Percentiles rank a stretch among this genome's conserved stretches.
Evolutionary conservation across 1,140 invertebrate species (phyloP).

Genomic region (Euglossa dilemma): DNA sequence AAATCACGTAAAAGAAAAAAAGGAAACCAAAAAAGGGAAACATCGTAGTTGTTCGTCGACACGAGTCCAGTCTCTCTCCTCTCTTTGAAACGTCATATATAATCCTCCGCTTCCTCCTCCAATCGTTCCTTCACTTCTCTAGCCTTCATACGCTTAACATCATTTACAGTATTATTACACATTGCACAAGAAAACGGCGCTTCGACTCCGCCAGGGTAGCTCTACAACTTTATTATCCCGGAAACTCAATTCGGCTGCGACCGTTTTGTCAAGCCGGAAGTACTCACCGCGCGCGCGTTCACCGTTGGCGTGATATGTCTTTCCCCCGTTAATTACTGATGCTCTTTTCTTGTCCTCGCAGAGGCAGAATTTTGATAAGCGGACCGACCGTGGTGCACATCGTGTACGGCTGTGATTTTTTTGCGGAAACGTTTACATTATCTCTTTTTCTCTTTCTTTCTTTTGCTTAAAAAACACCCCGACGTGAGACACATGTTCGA

Average conservation of each 20-base stretch:
- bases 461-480: not conserved
- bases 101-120: not conserved
- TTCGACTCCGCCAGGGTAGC: conserved; percentile 47
- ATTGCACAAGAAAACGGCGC: conserved; percentile 72
- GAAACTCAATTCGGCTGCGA: conserved; percentile 70
- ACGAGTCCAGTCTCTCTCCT: conserved; percentile 60
- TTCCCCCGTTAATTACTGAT: not conserved
- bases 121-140: not conserved
- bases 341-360: not conserved
- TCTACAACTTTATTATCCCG: conserved; percentile 61
- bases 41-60: conserved; percentile 41
- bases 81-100: conserved; percentile 44
- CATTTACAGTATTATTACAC: conserved; percentile 66
- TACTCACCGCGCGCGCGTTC: conserved; percentile 55
- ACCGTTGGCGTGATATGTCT: conserved; percentile 72
- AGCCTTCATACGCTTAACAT: conserved; percentile 36
- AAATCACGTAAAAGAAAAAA: not conserved
- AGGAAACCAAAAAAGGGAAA: not conserved
- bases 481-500: not conserved
- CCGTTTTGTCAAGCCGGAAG: conserved; percentile 71
- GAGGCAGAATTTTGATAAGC: conserved; percentile 21
- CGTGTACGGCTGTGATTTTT: not conserved
- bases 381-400: conserved; percentile 3
- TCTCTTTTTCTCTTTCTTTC: too few relatives aligned
- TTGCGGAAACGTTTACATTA: not conserved